Evolutionary conservation across 2,888 invertebrate genomes (phyloP).

Genomic region (Microctonus aethiopoides): DNA sequence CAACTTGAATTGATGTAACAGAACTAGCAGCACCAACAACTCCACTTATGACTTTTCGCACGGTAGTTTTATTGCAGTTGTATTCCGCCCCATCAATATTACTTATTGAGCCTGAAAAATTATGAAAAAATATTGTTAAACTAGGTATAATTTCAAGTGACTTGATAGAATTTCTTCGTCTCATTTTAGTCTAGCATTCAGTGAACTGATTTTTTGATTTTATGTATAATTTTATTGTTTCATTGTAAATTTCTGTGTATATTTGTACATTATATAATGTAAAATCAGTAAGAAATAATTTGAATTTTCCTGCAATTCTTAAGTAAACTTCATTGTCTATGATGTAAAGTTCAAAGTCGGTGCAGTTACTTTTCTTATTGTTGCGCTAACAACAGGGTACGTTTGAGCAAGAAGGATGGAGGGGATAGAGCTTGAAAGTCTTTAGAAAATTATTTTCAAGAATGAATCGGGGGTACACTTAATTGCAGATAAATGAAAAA

Average conservation of each 20-base stretch:
- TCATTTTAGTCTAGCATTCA: not conserved
- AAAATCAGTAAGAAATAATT: not conserved
- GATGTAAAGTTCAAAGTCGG: not conserved
- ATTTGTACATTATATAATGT: not conserved
- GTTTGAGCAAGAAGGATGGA: not conserved
- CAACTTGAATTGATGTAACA: conserved; percentile 96
- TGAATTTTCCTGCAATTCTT: not conserved
- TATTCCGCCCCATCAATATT: conserved; percentile 91
- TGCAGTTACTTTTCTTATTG: not conserved
- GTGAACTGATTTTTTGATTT: not conserved
- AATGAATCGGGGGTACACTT: not conserved
- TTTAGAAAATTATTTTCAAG: not conserved
- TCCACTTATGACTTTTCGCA: conserved; percentile 88
- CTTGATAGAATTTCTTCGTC: not conserved
- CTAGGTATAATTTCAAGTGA: too few relatives aligned
- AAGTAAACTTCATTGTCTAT: not conserved
- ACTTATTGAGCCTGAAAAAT: conserved; percentile 91
- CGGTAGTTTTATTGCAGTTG: conserved; percentile 85
- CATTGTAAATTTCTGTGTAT: too few relatives aligned
- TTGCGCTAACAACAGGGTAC: not conserved
- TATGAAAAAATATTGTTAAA: too few relatives aligned
- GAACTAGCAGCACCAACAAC: conserved; percentile 92
- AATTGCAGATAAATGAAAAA: not conserved
- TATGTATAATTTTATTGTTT: not conserved
- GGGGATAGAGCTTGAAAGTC: not conserved